Conservation (phyloP, 2,113 vertebrate genomes). For the Perccottus glenii region DNA sequence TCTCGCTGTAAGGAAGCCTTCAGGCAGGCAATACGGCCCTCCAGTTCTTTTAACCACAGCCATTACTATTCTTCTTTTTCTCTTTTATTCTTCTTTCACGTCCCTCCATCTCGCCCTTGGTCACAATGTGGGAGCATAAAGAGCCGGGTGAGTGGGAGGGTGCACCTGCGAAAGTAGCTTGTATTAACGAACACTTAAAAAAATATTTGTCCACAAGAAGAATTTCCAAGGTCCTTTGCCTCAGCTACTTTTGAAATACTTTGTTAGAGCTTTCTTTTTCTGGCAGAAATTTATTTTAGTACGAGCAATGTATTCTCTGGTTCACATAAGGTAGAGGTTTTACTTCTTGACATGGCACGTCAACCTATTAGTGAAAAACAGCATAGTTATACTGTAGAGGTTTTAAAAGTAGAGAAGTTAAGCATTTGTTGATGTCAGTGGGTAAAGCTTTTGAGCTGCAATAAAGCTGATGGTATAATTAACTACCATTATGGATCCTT, state of each 20-base stretch:
- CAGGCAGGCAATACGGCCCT: conserved; percentile 41
- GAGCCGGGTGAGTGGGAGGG: conserved; percentile 1
- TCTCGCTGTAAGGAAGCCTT: conserved; percentile 46
- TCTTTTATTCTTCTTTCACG: conserved; percentile 29
- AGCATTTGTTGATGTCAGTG: too few species aligned
- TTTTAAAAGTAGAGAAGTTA: too few species aligned
- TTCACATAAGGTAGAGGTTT: neutral
- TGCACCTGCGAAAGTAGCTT: conserved; percentile 6
- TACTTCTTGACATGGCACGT: neutral
- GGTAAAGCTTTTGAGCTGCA: too few species aligned
- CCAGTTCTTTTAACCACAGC: conserved; percentile 31
- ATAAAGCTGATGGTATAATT: too few species aligned
- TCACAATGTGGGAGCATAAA: neutral
- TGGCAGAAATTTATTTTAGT: neutral
- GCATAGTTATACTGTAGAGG: too few species aligned
- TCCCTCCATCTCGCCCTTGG: conserved; percentile 32
- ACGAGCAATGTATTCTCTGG: neutral
- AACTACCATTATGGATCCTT: too few species aligned
- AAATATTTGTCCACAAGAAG: conserved; percentile 4
- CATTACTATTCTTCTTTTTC: conserved; percentile 9
- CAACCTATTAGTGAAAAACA: too few species aligned
- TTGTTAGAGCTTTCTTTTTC: neutral
- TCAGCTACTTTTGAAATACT: neutral
- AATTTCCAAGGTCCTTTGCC: conserved; percentile 1
- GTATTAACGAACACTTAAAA: neutral